Evolutionary conservation across 2,113 vertebrate species (phyloP), one percentile per base, ranked within the genome.

Genomic region (Tauraco erythrolophus): DNA sequence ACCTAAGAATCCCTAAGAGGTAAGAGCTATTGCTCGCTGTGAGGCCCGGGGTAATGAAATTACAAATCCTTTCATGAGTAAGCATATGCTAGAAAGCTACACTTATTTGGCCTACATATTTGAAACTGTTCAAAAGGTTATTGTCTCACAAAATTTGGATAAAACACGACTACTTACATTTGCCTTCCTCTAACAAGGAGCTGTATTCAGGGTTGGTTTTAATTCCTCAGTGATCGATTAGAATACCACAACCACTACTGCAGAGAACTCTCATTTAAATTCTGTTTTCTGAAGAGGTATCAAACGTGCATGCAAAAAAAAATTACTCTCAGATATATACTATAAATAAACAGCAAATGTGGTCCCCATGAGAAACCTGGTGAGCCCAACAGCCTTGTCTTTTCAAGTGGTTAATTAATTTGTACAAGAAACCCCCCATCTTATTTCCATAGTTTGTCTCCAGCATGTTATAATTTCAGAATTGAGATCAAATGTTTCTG

Each of bases 1-100:
- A 88, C 95, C 81, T 91, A 92, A 96, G 92, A 97, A 94, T 95
- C 94, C 96, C 96, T 88, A 54, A 94, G 94, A 94, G 88, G 75
- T 88, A 94, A 41, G 71, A 91, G 81, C 90, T 19, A 88, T 4
- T 84, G 78, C 84, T 89, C 3, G 0, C 75, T 66, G 78, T 72
- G 86, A 95, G 91, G 61, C 84, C 85, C 0, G 0, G 35, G 57
- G 79, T 89, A 95, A 94, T 87, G 72, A 62, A 97, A 96, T 95
- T 91, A 94, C 91, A 96, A 92, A 96, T 78, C 86, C 71, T 77
- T 88, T 90, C 89, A 93, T 83, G 94, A 95, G 88, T 91, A 92
- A 91, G 79, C 92, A 86, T 48, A 71, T 74, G 78, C 79, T 96
- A 65, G 84, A 97, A 90, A 91, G 66, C 70, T 37, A 22, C 3